Evolutionary conservation across 2,888 invertebrate genomes (phyloP).

Genomic region (Tetramorium bicarinatum): DNA sequence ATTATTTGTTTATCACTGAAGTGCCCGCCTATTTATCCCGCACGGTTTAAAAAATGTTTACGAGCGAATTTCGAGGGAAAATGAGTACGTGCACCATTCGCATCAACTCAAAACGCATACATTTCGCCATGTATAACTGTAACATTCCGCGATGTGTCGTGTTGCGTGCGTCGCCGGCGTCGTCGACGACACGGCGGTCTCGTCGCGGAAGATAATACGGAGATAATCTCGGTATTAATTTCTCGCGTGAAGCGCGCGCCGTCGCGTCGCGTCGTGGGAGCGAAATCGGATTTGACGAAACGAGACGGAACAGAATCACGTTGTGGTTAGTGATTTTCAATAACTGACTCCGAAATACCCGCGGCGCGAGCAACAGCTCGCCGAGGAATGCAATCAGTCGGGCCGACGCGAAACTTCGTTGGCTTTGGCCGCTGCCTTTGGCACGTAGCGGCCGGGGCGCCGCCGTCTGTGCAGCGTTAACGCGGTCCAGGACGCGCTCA

Average conservation of each 20-base stretch:
- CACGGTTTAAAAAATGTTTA: slow-evolving; percentile 8
- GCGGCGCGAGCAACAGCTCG: not conserved
- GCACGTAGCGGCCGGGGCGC: not conserved
- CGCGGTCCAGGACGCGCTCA: slow-evolving; percentile 11
- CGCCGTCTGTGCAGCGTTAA: slow-evolving; percentile 17
- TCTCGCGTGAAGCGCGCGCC: slow-evolving; percentile 14
- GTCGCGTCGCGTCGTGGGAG: not conserved
- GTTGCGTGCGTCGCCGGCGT: not conserved
- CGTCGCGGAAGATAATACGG: slow-evolving; percentile 26
- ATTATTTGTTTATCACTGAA: no score
- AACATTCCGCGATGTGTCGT: slow-evolving; percentile 3
- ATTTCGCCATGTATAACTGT: slow-evolving; percentile 15
- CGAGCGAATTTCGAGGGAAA: slow-evolving; percentile 2
- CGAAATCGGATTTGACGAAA: slow-evolving; percentile 32
- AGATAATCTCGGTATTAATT: slow-evolving; percentile 25
- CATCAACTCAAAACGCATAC: not conserved
- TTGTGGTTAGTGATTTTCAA: slow-evolving; percentile 64
- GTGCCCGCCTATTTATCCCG: not conserved
- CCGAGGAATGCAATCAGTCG: slow-evolving; percentile 52
- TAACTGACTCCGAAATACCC: slow-evolving; percentile 71
- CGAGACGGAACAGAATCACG: slow-evolving; percentile 8
- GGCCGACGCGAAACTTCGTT: slow-evolving; percentile 44
- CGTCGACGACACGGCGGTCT: not conserved
- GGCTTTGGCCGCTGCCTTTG: slow-evolving; percentile 16
- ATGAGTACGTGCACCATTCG: not conserved